Conservation (phyloP, 2,113 vertebrate species). For the Pseudolaguvia tuberculata region DNA sequence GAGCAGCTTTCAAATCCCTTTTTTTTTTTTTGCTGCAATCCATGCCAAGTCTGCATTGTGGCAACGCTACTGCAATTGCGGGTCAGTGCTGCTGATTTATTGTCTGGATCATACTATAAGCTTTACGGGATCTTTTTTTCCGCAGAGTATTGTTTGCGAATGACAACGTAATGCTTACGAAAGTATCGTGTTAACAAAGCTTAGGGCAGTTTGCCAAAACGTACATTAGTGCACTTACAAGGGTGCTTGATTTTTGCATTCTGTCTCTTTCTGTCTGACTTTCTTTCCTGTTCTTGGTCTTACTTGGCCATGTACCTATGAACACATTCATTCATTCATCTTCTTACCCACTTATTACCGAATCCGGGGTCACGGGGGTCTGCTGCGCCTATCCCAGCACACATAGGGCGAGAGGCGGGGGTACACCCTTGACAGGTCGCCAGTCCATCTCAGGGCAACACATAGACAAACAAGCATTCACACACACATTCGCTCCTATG, state of each 20-base stretch:
- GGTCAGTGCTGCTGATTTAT: slow-evolving; percentile 53
- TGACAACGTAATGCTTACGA: slow-evolving; percentile 10
- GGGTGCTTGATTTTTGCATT: slow-evolving; percentile 48
- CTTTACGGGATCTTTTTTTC: slow-evolving; percentile 47
- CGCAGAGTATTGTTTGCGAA: slow-evolving; percentile 41
- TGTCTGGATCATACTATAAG: slow-evolving; percentile 27
- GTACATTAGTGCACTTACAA: slow-evolving; percentile 58
- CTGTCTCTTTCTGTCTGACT: slow-evolving; percentile 12
- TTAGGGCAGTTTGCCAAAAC: slow-evolving; percentile 69
- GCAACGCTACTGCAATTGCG: slow-evolving; percentile 13
- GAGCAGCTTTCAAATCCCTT: slow-evolving; percentile 1
- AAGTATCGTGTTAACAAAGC: slow-evolving; percentile 65
- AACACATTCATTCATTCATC: no score
- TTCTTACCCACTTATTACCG: no score
- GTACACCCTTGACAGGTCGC: no score
- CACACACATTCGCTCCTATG: no score
- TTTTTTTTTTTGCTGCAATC: background rate
- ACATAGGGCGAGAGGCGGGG: no score
- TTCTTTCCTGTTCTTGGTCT: slow-evolving; percentile 29
- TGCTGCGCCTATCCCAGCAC: no score
- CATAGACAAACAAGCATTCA: no score
- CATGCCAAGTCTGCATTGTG: background rate
- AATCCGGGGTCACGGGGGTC: no score
- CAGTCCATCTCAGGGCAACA: no score
- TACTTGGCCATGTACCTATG: slow-evolving; percentile 15